These are phyloP conservation scores for Eulemur coronatus DNA, from an alignment of 2,797 vertebrate species.

Conservation along the genomic window DNA sequence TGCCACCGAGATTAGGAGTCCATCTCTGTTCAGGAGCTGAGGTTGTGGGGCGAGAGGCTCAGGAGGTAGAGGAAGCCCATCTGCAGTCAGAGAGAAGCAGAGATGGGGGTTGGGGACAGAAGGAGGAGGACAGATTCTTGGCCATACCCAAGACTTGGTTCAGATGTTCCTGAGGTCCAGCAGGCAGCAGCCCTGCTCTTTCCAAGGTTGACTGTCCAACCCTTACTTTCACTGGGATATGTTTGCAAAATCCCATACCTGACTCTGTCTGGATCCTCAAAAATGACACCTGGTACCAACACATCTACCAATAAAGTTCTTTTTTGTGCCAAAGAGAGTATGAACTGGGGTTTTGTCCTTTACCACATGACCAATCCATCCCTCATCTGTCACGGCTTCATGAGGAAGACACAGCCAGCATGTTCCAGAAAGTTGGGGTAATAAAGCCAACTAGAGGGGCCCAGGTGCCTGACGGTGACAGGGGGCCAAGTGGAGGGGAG, in stretches of 20 bases:
- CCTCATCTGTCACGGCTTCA: background rate
- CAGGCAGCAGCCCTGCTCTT: background rate
- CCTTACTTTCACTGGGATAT: background rate
- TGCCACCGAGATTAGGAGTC: background rate
- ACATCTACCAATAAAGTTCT: background rate
- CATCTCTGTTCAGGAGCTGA: background rate
- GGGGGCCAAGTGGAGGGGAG: background rate
- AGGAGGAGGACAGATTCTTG: background rate
- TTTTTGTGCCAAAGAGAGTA: background rate
- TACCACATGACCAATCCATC: background rate
- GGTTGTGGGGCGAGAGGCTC: background rate
- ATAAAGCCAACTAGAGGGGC: background rate
- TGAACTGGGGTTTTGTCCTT: background rate
- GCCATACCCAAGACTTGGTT: background rate
- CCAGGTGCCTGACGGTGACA: background rate
- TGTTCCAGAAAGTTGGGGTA: background rate
- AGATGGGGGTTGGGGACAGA: background rate
- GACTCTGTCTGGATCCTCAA: background rate
- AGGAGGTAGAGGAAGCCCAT: background rate
- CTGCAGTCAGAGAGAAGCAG: background rate
- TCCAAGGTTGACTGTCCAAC: background rate
- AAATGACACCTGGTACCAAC: background rate
- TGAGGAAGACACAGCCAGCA: background rate
- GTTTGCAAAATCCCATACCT: background rate
- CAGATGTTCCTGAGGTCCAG: background rate